Evolutionary conservation across 2,888 invertebrate genomes (phyloP).

Genomic region (Hoplodrina ambigua): DNA sequence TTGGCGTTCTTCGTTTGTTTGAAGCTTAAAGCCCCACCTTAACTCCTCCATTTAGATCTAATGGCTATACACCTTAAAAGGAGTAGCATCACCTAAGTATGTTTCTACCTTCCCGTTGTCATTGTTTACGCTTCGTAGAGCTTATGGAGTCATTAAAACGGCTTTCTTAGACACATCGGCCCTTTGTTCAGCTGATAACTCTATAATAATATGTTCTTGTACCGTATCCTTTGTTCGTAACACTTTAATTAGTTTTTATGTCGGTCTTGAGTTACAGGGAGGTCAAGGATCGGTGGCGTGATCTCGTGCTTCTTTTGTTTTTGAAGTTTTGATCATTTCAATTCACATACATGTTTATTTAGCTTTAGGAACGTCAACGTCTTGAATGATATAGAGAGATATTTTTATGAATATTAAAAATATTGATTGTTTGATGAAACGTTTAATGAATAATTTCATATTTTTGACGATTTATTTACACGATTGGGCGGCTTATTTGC

Average conservation of each 20-base stretch:
- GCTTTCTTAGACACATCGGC: constrained; percentile 65
- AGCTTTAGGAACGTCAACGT: constrained; percentile 8
- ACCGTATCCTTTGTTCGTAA: constrained; percentile 69
- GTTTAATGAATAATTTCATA: constrained; percentile 30
- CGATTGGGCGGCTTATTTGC: constrained; percentile 24
- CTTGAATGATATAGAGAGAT: background rate
- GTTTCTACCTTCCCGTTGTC: constrained; percentile 70
- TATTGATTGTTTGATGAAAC: constrained; percentile 31
- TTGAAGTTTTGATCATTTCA: background rate
- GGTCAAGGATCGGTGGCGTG: constrained; percentile 46
- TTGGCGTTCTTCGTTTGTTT: constrained; percentile 5
- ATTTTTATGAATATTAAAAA: constrained; percentile 10
- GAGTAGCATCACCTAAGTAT: constrained; percentile 61
- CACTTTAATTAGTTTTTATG: constrained; percentile 76
- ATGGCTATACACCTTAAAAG: constrained; percentile 36
- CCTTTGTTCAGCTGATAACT: constrained; percentile 69
- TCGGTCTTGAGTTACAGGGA: constrained; percentile 42
- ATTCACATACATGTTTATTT: constrained; percentile 6
- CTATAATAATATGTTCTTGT: constrained; percentile 63
- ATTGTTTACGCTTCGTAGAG: constrained; percentile 77
- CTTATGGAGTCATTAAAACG: constrained; percentile 75
- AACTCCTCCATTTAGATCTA: constrained; percentile 11
- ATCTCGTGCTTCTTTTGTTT: constrained; percentile 17
- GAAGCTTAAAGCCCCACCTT: background rate
- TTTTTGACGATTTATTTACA: constrained; percentile 31